Evolutionary conservation across 2,797 vertebrate species (phyloP), one percentile per base, ranked within the genome.

Genomic region (Sebastes paucispinis): DNA sequence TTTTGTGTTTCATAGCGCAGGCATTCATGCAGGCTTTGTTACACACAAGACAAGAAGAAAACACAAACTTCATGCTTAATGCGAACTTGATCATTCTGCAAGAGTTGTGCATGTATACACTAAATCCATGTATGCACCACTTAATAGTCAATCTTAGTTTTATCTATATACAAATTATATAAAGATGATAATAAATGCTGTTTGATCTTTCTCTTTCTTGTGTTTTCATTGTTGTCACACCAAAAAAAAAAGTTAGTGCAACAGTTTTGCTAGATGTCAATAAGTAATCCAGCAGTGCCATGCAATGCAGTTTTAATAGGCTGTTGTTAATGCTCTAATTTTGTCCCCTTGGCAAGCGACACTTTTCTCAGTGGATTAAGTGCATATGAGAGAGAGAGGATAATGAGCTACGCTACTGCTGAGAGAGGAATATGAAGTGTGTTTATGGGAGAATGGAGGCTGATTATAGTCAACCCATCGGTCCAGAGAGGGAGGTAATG

Each of bases 91-190:
- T 83, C 60, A 72, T 80, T 87, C 80, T 80, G 89, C 80, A 72
- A 80, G 59, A 84, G 79, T 85, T 82, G 84, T 93, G 95, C 94
- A 95, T 94, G 94, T 92, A 86, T 78, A 88, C 88, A 92, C 88
- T 69, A 69, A 82, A 87, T 83, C 59, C 74, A 86, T 84, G 77
- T 91, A 91, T 87, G 91, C 94, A 91, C 80, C 86, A 85, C 62
- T 86, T 76, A 81, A 81, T 88, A 90, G 81, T 80, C 80, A 75
- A 86, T 82, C 77, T 91, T 92, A 92, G 91, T 89, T 95, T 94
- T 89, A 88, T 91, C 81, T 59, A 69, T 90, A 91, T 87, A 93
- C 89, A 81, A 89, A 93, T 89, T 85, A 91, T 92, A 89, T 92
- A 82, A 89, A 84, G 54, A 91, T 87, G 39, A 92, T 73, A 93